Base-by-base conservation (phyloP, 2,113 vertebrate genomes). In the Notothenia coriiceps region DNA sequence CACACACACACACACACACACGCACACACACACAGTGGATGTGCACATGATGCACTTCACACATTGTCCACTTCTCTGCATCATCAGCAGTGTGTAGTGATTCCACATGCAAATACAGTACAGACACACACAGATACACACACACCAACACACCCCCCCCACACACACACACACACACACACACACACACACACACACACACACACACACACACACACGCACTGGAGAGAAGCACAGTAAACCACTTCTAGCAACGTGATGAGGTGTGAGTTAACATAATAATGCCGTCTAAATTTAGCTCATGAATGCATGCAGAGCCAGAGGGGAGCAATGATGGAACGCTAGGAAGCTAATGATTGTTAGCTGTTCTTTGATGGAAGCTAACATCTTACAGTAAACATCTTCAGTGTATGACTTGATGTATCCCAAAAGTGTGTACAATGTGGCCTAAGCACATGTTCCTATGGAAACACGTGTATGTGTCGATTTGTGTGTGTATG, bases 261-360 rank as follows among this genome's bases (percentile, higher is more conserved):
- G 79, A 79, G 70, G 66, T 77, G 73, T 52, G 72, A 82, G 52
- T 82, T 83, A 92, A 89, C 90, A 91, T 92, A 86, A 91, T 93
- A 93, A 89, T 71, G 84, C 65, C 2, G 79, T 79, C 89, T 94
- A 93, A 89, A 89, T 92, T 89, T 93, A 94, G 88, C 88, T 70
- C 76, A 57, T 77, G 79, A 80, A 89, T 84, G 70, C 81, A 86
- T 66, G 73, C 51, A 75, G 79, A 79, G 85, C 86, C 78, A 83
- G 74, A 80, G 83, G 87, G 85, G 72, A 86, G 80, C 64, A 54
- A 35, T 46, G 43, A 71, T 68, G 76, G 76, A 79, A 83, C 14
- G 62, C 70, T 60, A 46, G 66, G 70, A 92, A 77, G 72, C 74
- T 74, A 49, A 62, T 81, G 68, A 70, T 64, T 84, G 79, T 73